These are phyloP conservation scores for Pristis pectinata DNA, from an alignment of 2,797 vertebrate genomes.

Conservation along the genomic window DNA sequence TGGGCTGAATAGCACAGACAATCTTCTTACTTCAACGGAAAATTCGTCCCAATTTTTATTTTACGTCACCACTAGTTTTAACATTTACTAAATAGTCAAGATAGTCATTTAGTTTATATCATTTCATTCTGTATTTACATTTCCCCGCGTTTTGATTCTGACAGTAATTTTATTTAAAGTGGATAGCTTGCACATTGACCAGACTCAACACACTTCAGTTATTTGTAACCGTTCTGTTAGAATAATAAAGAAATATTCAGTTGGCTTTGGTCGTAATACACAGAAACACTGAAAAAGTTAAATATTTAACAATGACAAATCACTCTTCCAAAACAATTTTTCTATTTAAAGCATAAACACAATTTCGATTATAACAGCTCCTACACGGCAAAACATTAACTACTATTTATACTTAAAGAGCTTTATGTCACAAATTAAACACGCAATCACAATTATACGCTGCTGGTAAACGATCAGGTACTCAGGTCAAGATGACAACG, in stretches of 20 bases:
- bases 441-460: not conserved
- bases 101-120: not conserved
- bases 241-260: conserved; percentile 9
- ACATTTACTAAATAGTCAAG: not conserved
- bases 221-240: not conserved
- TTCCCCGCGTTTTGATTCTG: not conserved
- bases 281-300: not conserved
- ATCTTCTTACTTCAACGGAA: not conserved
- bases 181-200: not conserved
- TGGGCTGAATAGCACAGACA: not conserved
- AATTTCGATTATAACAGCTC: not conserved
- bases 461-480: not conserved
- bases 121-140: not conserved
- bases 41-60: not conserved
- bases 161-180: not conserved
- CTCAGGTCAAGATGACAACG: not conserved
- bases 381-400: not conserved
- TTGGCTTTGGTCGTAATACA: not conserved
- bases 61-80: not conserved
- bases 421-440: not conserved
- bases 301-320: not conserved
- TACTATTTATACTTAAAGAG: not conserved
- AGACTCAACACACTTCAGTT: not conserved
- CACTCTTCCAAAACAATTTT: not conserved
- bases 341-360: not conserved